Base-by-base conservation (phyloP, 2,113 vertebrate species). In the Mirza zaza region DNA sequence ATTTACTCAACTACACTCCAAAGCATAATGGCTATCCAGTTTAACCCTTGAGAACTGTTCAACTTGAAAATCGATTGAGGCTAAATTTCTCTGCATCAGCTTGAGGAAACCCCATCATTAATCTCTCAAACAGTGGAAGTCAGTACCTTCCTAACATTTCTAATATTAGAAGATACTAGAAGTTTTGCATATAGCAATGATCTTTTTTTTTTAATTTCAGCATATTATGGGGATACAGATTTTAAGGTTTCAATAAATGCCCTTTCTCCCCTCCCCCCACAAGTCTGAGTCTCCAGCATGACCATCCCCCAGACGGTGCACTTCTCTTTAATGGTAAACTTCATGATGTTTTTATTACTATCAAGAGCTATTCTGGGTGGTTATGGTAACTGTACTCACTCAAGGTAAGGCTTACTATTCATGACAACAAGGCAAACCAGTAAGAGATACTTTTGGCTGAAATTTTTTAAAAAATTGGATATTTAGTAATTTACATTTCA, bases 61-160 rank as follows among this genome's bases (percentile, higher is more conserved):
- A 68, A 27, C 85, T 87, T 96, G 57, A 76, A 96, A 94, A 84
- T 81, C 23, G 90, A 68, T 23, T 15, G n/a, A 70, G 84, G 20
- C 25, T 52, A 52, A 17, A 29, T 14, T 87, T 92, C 23, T 25
- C 17, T 76, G 36, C 82, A n/a, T 86, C 39, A 94, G 52, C 42
- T 45, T 55, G 83, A 88, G 10, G 23, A 18, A 84, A 85, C 17
- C n/a, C 52, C 34, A 71, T 45, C n/a, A 89, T 50, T 61, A 90
- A 59, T 50, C 48, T 93, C 70, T 90, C 81, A 39, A 55, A 80
- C 13, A 92, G 75, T 82, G 87, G 27, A 65, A 82, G 25, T 86
- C 25, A 86, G 27, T 63, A 70, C 52, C 20, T 73, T 92, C 34
- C 82, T 73, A 32, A 83, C 55, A 83, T 9, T 92, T 87, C n/a